These are phyloP conservation scores for Neosilurus mollespiculum DNA, from an alignment of 2,797 vertebrate species.

Conservation along the genomic window DNA sequence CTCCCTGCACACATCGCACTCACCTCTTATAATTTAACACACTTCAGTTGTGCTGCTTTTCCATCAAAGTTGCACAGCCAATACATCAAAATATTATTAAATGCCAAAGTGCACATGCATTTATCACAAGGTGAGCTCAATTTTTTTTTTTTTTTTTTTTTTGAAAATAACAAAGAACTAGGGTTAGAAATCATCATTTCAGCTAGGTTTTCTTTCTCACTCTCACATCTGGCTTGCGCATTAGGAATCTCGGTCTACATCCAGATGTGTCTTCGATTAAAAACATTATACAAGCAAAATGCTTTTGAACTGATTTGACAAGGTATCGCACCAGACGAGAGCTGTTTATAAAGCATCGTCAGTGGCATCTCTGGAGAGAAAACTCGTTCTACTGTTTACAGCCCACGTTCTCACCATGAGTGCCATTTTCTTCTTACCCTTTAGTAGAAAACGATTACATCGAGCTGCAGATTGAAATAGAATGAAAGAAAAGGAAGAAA, in stretches of 20 bases:
- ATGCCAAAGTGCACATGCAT: conserved; percentile 56
- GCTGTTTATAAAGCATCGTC: background rate
- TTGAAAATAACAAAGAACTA: background rate
- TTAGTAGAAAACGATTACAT: conserved; percentile 15
- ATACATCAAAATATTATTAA: conserved; percentile 56
- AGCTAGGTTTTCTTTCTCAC: background rate
- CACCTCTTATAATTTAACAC: conserved; percentile 47
- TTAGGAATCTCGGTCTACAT: background rate
- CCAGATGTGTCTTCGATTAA: background rate
- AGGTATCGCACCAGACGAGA: background rate
- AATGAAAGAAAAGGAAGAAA: background rate
- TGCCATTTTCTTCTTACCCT: conserved; percentile 7
- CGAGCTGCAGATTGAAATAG: background rate
- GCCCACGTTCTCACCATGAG: background rate
- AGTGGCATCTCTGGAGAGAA: background rate
- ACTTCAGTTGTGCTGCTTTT: conserved; percentile 30
- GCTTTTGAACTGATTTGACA: background rate
- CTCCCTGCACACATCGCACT: conserved; percentile 1
- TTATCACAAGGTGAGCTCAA: conserved; percentile 52
- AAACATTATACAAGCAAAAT: background rate
- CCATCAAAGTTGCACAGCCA: conserved; percentile 41
- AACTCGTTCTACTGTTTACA: background rate
- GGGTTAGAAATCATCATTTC: background rate
- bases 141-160: background rate
- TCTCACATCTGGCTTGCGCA: background rate